Conservation (phyloP, 2,797 vertebrate genomes). For the Buceros bicornis region DNA sequence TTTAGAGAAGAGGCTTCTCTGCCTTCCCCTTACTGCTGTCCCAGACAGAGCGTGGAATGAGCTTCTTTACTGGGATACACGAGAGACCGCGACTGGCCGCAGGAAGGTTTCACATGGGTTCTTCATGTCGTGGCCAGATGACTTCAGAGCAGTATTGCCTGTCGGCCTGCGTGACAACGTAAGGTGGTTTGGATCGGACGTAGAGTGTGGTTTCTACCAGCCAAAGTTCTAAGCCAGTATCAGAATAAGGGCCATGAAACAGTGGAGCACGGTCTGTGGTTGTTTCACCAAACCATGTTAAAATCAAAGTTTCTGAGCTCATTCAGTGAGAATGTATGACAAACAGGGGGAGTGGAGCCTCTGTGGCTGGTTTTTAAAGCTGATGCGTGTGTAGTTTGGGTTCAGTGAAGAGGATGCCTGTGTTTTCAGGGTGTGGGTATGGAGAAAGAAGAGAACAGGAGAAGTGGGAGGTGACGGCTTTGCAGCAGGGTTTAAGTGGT, state of each 20-base stretch:
- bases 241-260: background rate
- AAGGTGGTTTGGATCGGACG: background rate
- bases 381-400: background rate
- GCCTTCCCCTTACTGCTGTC: background rate
- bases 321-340: background rate
- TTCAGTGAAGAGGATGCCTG: background rate
- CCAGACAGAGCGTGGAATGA: rapidly evolving
- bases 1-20: background rate
- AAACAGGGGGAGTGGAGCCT: background rate
- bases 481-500: background rate
- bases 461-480: background rate
- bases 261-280: background rate
- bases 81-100: rapidly evolving
- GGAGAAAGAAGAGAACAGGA: background rate
- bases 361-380: background rate
- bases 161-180: rapidly evolving
- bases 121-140: background rate
- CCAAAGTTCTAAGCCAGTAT: background rate
- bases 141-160: background rate
- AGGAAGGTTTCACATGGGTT: background rate
- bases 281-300: background rate
- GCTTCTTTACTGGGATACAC: rapidly evolving
- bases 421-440: background rate
- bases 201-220: background rate
- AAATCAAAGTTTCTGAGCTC: background rate